These are phyloP conservation scores for Polyploca ridens DNA, from an alignment of 2,888 invertebrate genomes.

Conservation along the genomic window DNA sequence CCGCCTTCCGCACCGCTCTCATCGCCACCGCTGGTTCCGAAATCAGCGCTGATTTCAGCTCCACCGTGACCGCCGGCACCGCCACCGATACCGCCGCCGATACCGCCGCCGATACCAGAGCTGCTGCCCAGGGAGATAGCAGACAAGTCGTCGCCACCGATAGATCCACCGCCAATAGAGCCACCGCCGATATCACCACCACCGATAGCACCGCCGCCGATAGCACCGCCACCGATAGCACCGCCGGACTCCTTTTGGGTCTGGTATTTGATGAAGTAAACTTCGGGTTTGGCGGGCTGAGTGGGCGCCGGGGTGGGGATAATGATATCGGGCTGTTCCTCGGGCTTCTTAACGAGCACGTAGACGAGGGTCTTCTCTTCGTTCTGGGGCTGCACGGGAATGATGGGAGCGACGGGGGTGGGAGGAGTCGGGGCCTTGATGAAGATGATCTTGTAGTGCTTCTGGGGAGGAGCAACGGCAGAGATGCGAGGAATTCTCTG, in stretches of 20 bases:
- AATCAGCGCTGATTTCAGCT: slow-evolving; percentile 61
- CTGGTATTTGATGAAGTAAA: slow-evolving; percentile 95
- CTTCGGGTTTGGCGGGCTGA: slow-evolving; percentile 94
- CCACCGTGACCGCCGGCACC: slow-evolving; percentile 60
- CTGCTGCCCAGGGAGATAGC: slow-evolving; percentile 57
- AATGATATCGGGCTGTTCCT: slow-evolving; percentile 91
- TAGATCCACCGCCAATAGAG: slow-evolving; percentile 57
- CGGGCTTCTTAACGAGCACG: slow-evolving; percentile 94
- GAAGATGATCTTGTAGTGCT: slow-evolving; percentile 96
- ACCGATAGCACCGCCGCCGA: slow-evolving; percentile 53
- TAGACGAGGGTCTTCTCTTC: slow-evolving; percentile 95
- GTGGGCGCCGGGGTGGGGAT: slow-evolving; percentile 92
- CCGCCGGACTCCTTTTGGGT: slow-evolving; percentile 84
- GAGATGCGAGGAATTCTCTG: slow-evolving; percentile 87
- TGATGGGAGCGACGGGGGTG: slow-evolving; percentile 91
- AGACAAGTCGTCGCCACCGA: slow-evolving; percentile 55
- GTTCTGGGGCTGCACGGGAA: slow-evolving; percentile 91
- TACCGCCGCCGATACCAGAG: slow-evolving; percentile 46
- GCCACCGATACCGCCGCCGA: slow-evolving; percentile 31
- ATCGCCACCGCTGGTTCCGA: slow-evolving; percentile 62
- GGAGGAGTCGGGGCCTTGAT: slow-evolving; percentile 95
- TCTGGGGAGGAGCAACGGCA: slow-evolving; percentile 89
- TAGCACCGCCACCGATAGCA: slow-evolving; percentile 46
- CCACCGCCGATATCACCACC: slow-evolving; percentile 61
- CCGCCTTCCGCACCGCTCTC: slow-evolving; percentile 55